Conservation (phyloP, 2,888 invertebrate species). For the Zonitis immaculata region DNA sequence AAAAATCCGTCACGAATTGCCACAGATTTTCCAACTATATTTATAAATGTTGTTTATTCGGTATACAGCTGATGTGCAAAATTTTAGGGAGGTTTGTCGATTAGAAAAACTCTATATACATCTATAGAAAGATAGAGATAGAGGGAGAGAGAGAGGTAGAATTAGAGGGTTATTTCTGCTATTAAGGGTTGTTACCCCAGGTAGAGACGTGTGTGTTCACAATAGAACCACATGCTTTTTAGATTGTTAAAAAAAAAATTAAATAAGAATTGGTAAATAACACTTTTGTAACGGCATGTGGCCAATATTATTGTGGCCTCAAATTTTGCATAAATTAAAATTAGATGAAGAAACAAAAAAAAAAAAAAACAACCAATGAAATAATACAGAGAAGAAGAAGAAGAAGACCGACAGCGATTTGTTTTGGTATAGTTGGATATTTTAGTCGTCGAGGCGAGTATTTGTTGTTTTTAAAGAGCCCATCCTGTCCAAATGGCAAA, state of each 20-base stretch:
- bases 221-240: constrained; percentile 42
- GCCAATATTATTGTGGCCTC: constrained; percentile 27
- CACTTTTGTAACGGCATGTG: constrained; percentile 42
- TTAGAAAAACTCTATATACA: too few relatives aligned
- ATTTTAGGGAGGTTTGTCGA: constrained; percentile 20
- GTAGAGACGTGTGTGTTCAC: constrained; percentile 36
- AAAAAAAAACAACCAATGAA: too few relatives aligned
- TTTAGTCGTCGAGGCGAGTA: too few relatives aligned
- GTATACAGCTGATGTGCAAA: constrained; percentile 46
- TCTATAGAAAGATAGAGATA: too few relatives aligned
- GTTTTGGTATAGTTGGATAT: too few relatives aligned
- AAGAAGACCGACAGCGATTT: too few relatives aligned
- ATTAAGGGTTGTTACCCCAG: constrained; percentile 41
- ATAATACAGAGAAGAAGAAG: neutral
- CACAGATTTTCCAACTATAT: constrained; percentile 12
- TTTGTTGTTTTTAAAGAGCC: neutral
- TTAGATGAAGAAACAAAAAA: too few relatives aligned
- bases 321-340: neutral
- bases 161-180: constrained; percentile 35
- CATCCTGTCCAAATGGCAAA: constrained; percentile 29
- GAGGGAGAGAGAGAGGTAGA: constrained; percentile 27
- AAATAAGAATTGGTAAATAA: constrained; percentile 44
- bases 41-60: constrained; percentile 35
- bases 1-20: constrained; percentile 27
- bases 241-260: constrained; percentile 33